These are phyloP conservation scores for Pogonomyrmex barbatus DNA, from an alignment of 1,140 invertebrate genomes.

Conservation along the genomic window DNA sequence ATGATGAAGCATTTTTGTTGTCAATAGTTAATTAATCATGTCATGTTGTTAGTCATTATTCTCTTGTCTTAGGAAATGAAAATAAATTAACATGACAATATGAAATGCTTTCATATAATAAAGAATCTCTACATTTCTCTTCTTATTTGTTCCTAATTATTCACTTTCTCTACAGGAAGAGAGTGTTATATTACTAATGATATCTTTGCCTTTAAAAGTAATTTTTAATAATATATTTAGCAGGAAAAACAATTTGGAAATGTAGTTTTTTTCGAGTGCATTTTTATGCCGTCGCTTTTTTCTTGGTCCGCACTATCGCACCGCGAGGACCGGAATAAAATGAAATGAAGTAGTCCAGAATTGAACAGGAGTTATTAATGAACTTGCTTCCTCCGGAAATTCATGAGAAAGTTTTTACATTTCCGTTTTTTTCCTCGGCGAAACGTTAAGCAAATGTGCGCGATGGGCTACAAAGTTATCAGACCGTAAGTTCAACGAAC, in stretches of 20 bases:
- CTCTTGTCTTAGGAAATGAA: not conserved
- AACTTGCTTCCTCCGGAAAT: slow-evolving; percentile 25
- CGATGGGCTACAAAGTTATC: slow-evolving; percentile 45
- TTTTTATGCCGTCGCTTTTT: not conserved
- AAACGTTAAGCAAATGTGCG: slow-evolving; percentile 16
- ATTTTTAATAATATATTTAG: not conserved
- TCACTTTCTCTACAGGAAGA: not conserved
- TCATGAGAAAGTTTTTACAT: slow-evolving; percentile 16
- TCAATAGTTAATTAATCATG: not conserved
- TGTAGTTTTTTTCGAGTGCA: not conserved
- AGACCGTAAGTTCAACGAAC: slow-evolving; percentile 51
- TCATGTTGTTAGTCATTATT: not conserved
- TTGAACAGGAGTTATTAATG: not conserved
- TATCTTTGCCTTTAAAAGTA: not conserved
- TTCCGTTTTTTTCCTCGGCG: slow-evolving; percentile 21
- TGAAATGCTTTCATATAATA: not conserved
- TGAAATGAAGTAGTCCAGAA: not conserved
- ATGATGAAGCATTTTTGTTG: not conserved
- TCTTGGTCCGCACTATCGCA: not conserved
- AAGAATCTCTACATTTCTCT: not conserved
- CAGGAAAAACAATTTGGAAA: not conserved
- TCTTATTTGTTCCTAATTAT: not conserved
- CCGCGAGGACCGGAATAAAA: not conserved
- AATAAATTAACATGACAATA: not conserved
- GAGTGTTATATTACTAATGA: not conserved